phyloP scores from a whole-genome alignment of 1,140 invertebrate species.

The Pseudomyrmex dendroicus region DNA sequence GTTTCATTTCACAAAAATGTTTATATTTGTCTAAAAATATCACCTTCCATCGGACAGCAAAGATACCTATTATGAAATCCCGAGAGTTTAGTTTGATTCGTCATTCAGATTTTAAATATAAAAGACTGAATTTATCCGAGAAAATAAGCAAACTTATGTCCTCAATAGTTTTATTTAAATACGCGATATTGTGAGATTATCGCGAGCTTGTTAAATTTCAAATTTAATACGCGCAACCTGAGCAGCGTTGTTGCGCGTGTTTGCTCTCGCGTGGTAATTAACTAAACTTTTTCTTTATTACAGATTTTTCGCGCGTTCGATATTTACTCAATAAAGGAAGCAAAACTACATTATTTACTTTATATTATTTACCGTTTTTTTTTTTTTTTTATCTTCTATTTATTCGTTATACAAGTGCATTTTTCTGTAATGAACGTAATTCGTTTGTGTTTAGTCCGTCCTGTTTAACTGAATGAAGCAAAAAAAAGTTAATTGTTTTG shows the following conservation, averaged over 20 bases:
- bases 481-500: conserved; percentile 35
- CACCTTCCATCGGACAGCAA: too few species aligned
- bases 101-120: too few species aligned
- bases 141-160: too few species aligned
- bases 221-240: conserved; percentile 2
- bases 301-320: conserved; percentile 8
- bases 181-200: conserved; percentile 1
- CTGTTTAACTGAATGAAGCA: not conserved
- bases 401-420: not conserved
- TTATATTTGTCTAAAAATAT: not conserved
- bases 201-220: conserved; percentile 35
- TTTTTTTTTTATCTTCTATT: conserved; percentile 15
- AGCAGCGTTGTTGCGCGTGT: conserved; percentile 1
- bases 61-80: too few species aligned
- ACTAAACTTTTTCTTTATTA: conserved; percentile 31
- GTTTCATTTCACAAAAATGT: not conserved
- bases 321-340: not conserved
- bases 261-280: not conserved
- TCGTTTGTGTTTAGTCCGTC: conserved; percentile 1
- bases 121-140: too few species aligned
- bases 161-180: not conserved
- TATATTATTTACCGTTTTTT: conserved; percentile 14
- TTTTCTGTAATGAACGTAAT: conserved; percentile 18
- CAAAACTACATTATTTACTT: conserved; percentile 22
- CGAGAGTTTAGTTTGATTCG: too few species aligned